Percentiles rank a stretch among this genome's conserved stretches.
Evolutionary conservation across 2,888 invertebrate species (phyloP).

Genomic region (Hypomecis punctinalis): DNA sequence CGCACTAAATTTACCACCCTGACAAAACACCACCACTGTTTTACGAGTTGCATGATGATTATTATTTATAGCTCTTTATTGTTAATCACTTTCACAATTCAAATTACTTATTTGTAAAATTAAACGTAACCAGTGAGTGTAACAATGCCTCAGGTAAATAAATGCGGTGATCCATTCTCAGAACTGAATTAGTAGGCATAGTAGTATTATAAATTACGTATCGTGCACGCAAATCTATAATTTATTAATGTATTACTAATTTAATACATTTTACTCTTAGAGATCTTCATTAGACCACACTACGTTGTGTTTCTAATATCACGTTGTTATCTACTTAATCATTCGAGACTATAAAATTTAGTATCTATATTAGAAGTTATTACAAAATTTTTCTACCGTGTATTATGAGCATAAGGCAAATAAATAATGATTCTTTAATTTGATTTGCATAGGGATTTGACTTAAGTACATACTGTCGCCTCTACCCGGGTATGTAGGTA

Average conservation of each 20-base stretch:
- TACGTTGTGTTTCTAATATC: background rate
- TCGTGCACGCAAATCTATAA: conserved; percentile 3
- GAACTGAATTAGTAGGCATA: background rate
- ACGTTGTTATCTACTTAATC: background rate
- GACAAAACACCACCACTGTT: background rate
- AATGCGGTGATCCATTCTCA: background rate
- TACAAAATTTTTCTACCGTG: background rate
- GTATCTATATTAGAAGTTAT: too few species aligned
- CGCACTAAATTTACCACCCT: too few species aligned
- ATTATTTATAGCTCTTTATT: background rate
- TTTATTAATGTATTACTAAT: conserved; percentile 1
- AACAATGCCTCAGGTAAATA: background rate
- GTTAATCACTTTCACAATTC: background rate
- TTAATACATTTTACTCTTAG: background rate
- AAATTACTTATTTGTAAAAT: background rate
- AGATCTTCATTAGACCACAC: conserved; percentile 7
- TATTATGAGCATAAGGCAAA: background rate
- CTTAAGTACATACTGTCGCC: too few species aligned
- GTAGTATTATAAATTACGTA: conserved; percentile 1
- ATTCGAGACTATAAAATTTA: background rate
- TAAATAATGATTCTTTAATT: too few species aligned
- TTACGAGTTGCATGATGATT: background rate
- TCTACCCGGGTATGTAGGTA: too few species aligned
- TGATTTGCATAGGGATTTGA: too few species aligned
- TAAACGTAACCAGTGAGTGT: conserved; percentile 6